Evolutionary conservation across 2,888 invertebrate genomes (phyloP).

Genomic region (Operophtera brumata): DNA sequence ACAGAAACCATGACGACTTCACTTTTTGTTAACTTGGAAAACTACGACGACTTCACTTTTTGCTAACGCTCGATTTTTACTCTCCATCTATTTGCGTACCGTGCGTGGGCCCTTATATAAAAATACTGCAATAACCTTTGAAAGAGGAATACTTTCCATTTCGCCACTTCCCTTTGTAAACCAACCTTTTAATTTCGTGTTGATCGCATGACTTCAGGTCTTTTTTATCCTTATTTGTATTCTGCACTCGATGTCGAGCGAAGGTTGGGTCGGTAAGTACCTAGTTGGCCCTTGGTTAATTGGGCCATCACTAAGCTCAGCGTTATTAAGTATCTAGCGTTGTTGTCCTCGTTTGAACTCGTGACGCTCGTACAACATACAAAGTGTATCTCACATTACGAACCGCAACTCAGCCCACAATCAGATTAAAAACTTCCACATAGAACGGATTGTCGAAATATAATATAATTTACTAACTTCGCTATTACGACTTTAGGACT

Average conservation of each 20-base stretch:
- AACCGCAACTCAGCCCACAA: slow-evolving; percentile 5
- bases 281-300: slow-evolving; percentile 32
- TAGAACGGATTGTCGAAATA: slow-evolving; percentile 15
- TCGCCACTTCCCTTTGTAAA: slow-evolving; percentile 10
- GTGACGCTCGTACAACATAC: slow-evolving; percentile 12
- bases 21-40: no score
- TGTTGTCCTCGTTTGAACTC: slow-evolving; percentile 37
- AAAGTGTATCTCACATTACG: slow-evolving; percentile 4
- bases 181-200: slow-evolving; percentile 24
- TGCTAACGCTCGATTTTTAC: no score
- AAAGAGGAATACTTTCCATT: neutral
- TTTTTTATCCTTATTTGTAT: slow-evolving; percentile 30
- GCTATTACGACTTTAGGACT: slow-evolving; percentile 5
- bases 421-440: slow-evolving; percentile 13
- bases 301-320: slow-evolving; percentile 35
- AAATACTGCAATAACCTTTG: no score
- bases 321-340: slow-evolving; percentile 43
- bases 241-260: slow-evolving; percentile 21
- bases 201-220: slow-evolving; percentile 22
- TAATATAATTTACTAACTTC: slow-evolving; percentile 14
- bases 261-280: slow-evolving; percentile 23
- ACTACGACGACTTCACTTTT: no score
- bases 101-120: no score
- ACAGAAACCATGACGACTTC: no score
- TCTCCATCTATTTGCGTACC: no score